These are phyloP conservation scores for Pardosa pseudoannulata DNA, from an alignment of 2,888 invertebrate genomes.

Conservation along the genomic window DNA sequence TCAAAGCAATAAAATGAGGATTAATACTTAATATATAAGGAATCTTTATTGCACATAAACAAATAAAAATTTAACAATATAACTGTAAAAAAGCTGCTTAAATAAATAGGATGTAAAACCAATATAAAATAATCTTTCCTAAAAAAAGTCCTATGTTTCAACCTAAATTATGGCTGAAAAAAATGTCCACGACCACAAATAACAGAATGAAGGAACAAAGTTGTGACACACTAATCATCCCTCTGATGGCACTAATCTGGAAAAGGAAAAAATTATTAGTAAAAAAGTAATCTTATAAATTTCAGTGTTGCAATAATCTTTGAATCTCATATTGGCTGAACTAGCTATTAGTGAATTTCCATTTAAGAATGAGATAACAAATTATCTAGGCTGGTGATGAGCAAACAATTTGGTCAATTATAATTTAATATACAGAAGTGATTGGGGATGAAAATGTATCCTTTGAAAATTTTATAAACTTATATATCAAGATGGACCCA, in stretches of 20 bases:
- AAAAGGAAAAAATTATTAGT: slow-evolving; percentile 7
- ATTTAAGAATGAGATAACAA: too few relatives aligned
- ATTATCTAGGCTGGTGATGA: too few relatives aligned
- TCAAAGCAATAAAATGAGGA: too few relatives aligned
- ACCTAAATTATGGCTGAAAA: slow-evolving; percentile 12
- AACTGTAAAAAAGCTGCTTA: slow-evolving; percentile 57
- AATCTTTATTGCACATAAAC: slow-evolving; percentile 64
- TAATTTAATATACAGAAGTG: too few relatives aligned
- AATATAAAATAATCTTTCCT: slow-evolving; percentile 52
- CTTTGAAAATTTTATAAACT: too few relatives aligned
- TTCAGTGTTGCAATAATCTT: too few relatives aligned
- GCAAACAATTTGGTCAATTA: too few relatives aligned
- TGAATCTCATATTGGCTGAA: too few relatives aligned
- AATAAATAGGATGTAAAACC: slow-evolving; percentile 60
- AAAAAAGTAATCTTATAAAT: too few relatives aligned
- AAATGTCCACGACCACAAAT: slow-evolving; percentile 21
- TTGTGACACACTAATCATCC: neutral
- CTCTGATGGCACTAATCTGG: slow-evolving; percentile 42
- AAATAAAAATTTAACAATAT: slow-evolving; percentile 69
- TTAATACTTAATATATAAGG: neutral
- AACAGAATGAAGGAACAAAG: slow-evolving; percentile 2
- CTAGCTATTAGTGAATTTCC: too few relatives aligned
- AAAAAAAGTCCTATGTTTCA: slow-evolving; percentile 45
- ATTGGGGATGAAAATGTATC: too few relatives aligned
- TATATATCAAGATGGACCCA: too few relatives aligned